Conservation (phyloP, 1,140 invertebrate species). For the Scaptomyza pallida region DNA sequence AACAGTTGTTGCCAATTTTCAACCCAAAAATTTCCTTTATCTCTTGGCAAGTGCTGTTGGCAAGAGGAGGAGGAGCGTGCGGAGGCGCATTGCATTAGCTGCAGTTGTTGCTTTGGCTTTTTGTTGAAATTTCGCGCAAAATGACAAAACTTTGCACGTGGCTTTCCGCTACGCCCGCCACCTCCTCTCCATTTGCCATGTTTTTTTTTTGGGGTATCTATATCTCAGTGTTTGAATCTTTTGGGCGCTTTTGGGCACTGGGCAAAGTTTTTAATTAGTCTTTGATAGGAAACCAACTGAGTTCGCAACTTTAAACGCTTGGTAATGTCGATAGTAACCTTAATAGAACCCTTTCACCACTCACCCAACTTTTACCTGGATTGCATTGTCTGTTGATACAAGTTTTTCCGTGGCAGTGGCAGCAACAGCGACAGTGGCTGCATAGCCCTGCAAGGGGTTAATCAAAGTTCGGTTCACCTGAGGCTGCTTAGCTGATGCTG, state of each 20-base stretch:
- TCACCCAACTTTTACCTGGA: background rate
- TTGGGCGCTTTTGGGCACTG: constrained; percentile 61
- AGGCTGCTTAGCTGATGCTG: constrained; percentile 37
- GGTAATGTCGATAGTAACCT: constrained; percentile 32
- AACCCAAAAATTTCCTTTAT: constrained; percentile 57
- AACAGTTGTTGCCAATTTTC: constrained; percentile 2
- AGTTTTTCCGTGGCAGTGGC: constrained; percentile 19
- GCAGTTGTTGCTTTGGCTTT: constrained; percentile 58
- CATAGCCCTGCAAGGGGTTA: constrained; percentile 58
- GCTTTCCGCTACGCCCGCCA: background rate
- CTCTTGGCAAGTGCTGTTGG: constrained; percentile 11
- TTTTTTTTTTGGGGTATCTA: background rate
- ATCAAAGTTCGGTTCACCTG: constrained; percentile 74
- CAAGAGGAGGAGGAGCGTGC: background rate
- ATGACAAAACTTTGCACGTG: constrained; percentile 79
- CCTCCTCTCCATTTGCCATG: background rate
- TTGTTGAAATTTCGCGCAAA: constrained; percentile 70
- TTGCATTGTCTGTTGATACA: constrained; percentile 39
- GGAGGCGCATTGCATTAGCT: constrained; percentile 23
- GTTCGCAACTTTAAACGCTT: constrained; percentile 52
- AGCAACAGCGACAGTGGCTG: background rate
- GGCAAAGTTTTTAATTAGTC: constrained; percentile 81
- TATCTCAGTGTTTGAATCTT: constrained; percentile 37
- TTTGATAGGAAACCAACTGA: constrained; percentile 77
- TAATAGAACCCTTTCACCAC: background rate